Evolutionary conservation across 2,113 vertebrate genomes (phyloP), one percentile per base, ranked within the genome.

Genomic region (Ochotona curzoniae): DNA sequence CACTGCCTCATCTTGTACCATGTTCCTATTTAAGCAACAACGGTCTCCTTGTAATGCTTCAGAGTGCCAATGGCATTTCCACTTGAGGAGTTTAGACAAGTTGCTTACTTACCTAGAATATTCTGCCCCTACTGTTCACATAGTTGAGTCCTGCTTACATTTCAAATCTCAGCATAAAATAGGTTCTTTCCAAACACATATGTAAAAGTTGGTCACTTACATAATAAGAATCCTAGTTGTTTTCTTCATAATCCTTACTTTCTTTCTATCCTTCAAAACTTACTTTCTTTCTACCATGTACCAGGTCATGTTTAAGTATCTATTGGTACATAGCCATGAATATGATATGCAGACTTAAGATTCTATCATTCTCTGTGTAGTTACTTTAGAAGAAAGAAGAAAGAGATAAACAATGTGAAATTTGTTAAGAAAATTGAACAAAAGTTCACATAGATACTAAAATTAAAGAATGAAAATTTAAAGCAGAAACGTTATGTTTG

Each of bases 131-230:
- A 32, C 15, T 63, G 64, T 86, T 86, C 26, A 38, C 63, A 61
- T 7, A 12, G 8, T 32, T 84, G 35, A 8, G 6, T 35, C 47
- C 73, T 94, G 57, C 51, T n/a, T 30, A 90, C 38, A 14, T 3
- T 51, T 90, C 76, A 75, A 71, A 18, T 49, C 35, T 91, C n/a
- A 83, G 15, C 61, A 69, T 93, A 89, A 35, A 76, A 44, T 38
- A 67, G 26, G 60, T 44, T 73, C 15, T 83, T 1, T 47, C 30
- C 18, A 70, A 35, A 10, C 14, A 64, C 32, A 9, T 69, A 32
- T 30, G 32, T 49, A 88, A 78, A 76, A 79, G 57, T 35, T 89
- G 18, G 47, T 32, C 8, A 86, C 47, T 74, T 63, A 70, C 10
- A 63, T 75, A 35, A 63, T 13, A 13, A 32, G 4, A 8, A 66